Evolutionary conservation across 2,113 vertebrate genomes (phyloP), one percentile per base, ranked within the genome.

Genomic region (Balaenoptera acutorostrata): DNA sequence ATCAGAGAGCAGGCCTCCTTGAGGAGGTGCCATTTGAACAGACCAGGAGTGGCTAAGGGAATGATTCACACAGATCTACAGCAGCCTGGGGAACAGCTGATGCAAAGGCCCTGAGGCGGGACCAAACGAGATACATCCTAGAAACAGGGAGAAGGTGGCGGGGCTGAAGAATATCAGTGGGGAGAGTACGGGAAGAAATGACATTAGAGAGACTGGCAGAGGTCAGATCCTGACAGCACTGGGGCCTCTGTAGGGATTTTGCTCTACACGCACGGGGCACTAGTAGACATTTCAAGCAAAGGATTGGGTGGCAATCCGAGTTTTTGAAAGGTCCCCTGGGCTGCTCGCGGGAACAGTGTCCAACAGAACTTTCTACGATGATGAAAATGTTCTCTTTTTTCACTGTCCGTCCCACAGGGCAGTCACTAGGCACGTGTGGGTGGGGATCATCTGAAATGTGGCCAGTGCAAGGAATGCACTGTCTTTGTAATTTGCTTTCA

Each of bases 181-280:
- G 59, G 9, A 11, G 9, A 29, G 8, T 2, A 7, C 1, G 0
- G 29, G 44, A 21, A 80, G 72, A 63, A 57, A 41, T 5, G 57
- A 13, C 3, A 3, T 8, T 3, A 27, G 44, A 25, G 9, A 9
- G 10, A 9, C 8, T 0, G 0, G 61, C 33, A n/a, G 41, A n/a
- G 59, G 57, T 59, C 77, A 33, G 36, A 59, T 8, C 39, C 61
- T 0, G 5, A 31, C 46, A 31, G 71, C 21, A 2, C 27, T 1
- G 7, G 49, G 72, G 23, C 33, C 55, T 23, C 4, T 0, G 2
- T 0, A 4, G 21, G 63, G 44, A 39, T 78, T 23, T 46, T 3
- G 0, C 12, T 27, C 0, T 17, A 6, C 4, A 27, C 1, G 3
- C 13, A 1, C 1, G 3, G 10, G 63, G 10, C 8, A 4, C 44